Evolutionary conservation across 2,888 invertebrate genomes (phyloP).

Genomic region (Leptinotarsa rubiginosa): DNA sequence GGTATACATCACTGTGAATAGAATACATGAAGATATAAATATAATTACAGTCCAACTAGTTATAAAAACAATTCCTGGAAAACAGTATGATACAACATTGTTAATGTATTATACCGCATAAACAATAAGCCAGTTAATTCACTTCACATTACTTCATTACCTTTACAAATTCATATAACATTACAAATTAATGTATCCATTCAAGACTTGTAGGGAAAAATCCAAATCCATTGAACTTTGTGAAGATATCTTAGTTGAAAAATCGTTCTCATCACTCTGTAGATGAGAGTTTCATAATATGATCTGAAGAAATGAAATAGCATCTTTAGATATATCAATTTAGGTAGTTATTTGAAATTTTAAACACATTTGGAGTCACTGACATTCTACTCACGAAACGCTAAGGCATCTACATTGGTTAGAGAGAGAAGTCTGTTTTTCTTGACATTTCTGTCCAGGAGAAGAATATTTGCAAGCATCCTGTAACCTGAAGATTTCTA

Average conservation of each 20-base stretch:
- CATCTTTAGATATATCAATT: too few species aligned
- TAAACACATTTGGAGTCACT: neutral
- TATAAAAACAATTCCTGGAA: neutral
- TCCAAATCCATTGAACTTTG: neutral
- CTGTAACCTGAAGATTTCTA: slow-evolving; percentile 17
- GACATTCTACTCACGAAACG: neutral
- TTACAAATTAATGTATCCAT: neutral
- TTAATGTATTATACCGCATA: neutral
- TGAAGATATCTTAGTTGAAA: neutral
- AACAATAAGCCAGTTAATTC: neutral
- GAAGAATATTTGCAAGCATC: neutral
- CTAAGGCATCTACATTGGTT: too few species aligned
- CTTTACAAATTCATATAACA: too few species aligned
- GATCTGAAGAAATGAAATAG: too few species aligned
- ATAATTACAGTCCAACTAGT: neutral
- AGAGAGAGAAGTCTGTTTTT: too few species aligned
- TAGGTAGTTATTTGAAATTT: neutral
- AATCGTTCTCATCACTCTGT: too few species aligned
- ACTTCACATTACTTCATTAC: neutral
- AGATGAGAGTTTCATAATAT: too few species aligned
- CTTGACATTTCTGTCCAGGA: too few species aligned
- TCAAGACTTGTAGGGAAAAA: neutral
- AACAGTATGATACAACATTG: neutral
- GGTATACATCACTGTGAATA: slow-evolving; percentile 2
- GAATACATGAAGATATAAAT: neutral